Conservation (phyloP, 2,113 vertebrate genomes). For the Antigone vipio region DNA sequence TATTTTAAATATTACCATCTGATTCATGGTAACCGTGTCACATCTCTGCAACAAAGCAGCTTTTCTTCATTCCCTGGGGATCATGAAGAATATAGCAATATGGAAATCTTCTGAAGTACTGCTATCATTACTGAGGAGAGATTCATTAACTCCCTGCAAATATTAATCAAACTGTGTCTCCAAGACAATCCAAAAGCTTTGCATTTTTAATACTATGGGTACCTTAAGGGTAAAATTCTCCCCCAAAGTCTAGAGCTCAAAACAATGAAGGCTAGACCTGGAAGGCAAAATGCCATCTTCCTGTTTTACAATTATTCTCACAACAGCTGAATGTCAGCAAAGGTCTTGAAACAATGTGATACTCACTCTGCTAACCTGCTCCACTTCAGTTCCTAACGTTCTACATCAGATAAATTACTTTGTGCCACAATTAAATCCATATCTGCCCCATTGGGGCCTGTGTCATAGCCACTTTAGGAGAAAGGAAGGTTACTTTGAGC, state of each 20-base stretch:
- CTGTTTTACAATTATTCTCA: not conserved
- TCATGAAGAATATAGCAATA: not conserved
- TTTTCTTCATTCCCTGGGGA: not conserved
- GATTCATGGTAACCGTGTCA: not conserved
- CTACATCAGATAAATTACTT: conserved; percentile 6
- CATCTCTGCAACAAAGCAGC: not conserved
- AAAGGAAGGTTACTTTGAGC: not conserved
- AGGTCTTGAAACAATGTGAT: not conserved
- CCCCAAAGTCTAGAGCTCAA: not conserved
- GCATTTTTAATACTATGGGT: not conserved
- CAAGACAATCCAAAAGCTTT: not conserved
- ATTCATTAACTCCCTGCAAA: not conserved
- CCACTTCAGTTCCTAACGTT: not conserved
- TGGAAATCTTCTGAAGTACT: not conserved
- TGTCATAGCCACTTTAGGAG: not conserved
- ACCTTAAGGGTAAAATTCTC: not conserved
- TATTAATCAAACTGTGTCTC: not conserved
- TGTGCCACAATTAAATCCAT: conserved; percentile 24
- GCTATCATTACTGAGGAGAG: not conserved
- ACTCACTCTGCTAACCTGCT: not conserved
- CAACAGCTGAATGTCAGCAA: not conserved
- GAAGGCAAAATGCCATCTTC: not conserved
- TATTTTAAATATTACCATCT: not conserved
- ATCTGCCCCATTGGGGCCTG: not conserved
- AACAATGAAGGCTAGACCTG: not conserved